phyloP scores from a whole-genome alignment of 1,140 invertebrate species.

The Pomacea maculata region DNA sequence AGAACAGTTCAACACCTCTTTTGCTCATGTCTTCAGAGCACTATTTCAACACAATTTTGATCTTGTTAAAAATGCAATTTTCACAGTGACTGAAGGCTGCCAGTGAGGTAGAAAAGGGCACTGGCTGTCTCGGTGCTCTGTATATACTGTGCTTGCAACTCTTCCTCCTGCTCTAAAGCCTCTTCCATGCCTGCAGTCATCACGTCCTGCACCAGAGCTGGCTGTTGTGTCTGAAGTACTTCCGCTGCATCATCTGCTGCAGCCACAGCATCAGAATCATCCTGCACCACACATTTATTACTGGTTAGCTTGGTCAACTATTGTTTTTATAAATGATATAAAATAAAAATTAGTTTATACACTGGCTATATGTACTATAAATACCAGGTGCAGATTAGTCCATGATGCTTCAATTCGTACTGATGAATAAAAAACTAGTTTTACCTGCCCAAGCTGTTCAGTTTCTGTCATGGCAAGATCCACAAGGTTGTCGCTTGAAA shows the following conservation, averaged over 20 bases:
- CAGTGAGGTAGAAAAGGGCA: conserved; percentile 45
- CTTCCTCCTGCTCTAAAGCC: conserved; percentile 26
- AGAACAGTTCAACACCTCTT: too few species aligned
- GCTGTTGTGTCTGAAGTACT: conserved; percentile 7
- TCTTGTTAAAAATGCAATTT: background rate
- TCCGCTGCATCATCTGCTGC: conserved; percentile 4
- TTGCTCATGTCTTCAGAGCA: too few species aligned
- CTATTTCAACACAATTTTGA: too few species aligned
- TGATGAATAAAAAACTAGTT: background rate
- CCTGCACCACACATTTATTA: background rate
- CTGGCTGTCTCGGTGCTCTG: conserved; percentile 41
- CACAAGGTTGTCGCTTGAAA: conserved; percentile 1
- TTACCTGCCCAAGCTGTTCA: background rate
- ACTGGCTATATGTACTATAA: background rate
- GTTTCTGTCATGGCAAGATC: conserved; percentile 13
- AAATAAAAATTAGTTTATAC: background rate
- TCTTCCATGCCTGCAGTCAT: conserved; percentile 29
- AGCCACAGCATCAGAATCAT: background rate
- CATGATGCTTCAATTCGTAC: background rate
- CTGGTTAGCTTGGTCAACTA: background rate
- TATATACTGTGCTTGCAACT: conserved; percentile 24
- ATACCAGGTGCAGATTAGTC: background rate
- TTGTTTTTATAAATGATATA: background rate
- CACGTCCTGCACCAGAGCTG: conserved; percentile 31
- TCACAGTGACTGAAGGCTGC: conserved; percentile 21